Conservation (phyloP, 2,797 vertebrate species). For the Bradypodion ventrale region DNA sequence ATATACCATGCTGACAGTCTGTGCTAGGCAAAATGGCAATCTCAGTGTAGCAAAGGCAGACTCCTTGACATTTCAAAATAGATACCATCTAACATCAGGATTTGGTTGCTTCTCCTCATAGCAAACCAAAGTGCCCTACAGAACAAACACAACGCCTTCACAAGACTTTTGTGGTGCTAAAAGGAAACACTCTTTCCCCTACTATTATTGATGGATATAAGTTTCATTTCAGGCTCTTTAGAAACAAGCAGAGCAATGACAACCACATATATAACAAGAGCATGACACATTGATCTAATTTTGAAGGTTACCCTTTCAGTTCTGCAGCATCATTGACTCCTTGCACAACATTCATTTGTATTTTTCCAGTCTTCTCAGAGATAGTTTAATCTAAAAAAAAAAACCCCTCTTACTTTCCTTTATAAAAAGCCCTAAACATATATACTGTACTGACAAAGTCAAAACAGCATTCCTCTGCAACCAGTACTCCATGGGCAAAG, state of each 20-base stretch:
- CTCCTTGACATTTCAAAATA: background rate
- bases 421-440: background rate
- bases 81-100: background rate
- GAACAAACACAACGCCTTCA: background rate
- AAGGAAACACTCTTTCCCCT: slow-evolving; percentile 17
- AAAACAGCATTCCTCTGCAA: background rate
- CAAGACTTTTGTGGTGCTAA: slow-evolving; percentile 18
- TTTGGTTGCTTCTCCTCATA: slow-evolving; percentile 1
- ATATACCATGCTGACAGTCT: background rate
- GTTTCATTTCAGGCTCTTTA: background rate
- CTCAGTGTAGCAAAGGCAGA: background rate
- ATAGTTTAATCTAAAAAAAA: background rate
- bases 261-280: slow-evolving; percentile 16
- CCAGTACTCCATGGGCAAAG: slow-evolving; percentile 16
- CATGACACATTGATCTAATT: slow-evolving; percentile 33
- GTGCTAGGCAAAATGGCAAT: background rate
- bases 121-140: rapidly evolving
- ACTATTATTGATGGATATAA: slow-evolving; percentile 16
- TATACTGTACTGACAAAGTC: background rate
- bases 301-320: slow-evolving; percentile 57
- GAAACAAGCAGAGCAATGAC: background rate
- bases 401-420: background rate
- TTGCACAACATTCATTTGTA: slow-evolving; percentile 52
- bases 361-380: slow-evolving; percentile 40
- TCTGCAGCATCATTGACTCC: slow-evolving; percentile 63